Evolutionary conservation across 2,113 vertebrate genomes (phyloP).

Genomic region (Thamnaconus septentrionalis): DNA sequence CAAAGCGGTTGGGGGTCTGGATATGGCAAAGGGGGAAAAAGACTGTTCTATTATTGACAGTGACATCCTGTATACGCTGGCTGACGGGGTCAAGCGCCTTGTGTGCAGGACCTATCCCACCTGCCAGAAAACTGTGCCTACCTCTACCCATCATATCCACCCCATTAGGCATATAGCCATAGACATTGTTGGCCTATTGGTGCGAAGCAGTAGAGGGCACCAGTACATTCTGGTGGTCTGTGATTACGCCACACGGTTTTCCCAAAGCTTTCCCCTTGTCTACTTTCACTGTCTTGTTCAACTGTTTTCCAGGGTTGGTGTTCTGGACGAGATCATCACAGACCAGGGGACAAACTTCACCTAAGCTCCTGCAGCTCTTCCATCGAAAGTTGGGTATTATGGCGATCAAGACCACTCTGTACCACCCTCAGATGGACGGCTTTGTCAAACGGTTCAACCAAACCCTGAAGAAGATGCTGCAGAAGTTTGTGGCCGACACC

Average conservation of each 20-base stretch:
- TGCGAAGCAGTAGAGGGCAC: too few relatives aligned
- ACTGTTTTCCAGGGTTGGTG: conserved; percentile 1
- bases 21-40: not conserved
- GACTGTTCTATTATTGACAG: not conserved
- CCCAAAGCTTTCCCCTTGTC: too few relatives aligned
- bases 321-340: not conserved
- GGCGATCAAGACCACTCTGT: not conserved
- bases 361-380: not conserved
- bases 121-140: not conserved
- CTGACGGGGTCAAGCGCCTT: not conserved
- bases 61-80: not conserved
- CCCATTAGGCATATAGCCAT: too few relatives aligned
- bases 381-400: not conserved
- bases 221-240: too few relatives aligned
- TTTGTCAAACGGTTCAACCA: not conserved
- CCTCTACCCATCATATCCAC: too few relatives aligned
- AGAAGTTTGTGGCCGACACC: not conserved
- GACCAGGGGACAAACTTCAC: conserved; percentile 8
- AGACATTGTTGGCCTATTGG: too few relatives aligned
- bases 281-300: not conserved
- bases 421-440: too few relatives aligned
- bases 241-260: too few relatives aligned
- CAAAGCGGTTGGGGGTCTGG: not conserved
- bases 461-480: not conserved
- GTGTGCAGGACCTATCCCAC: not conserved